These are phyloP conservation scores for Toxotes lorentzi DNA, from an alignment of 2,797 vertebrate genomes.

Conservation along the genomic window DNA sequence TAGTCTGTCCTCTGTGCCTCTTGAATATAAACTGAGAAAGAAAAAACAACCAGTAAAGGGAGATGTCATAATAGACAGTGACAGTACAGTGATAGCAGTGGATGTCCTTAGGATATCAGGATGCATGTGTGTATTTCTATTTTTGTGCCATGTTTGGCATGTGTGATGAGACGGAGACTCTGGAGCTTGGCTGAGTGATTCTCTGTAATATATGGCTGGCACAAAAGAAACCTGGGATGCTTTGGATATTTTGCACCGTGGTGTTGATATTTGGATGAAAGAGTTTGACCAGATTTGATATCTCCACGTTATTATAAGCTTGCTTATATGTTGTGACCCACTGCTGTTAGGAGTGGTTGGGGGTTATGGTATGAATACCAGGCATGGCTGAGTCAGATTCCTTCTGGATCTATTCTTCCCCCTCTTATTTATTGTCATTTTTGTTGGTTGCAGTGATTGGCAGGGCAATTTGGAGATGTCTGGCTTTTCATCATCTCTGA, in stretches of 20 bases:
- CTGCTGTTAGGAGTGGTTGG: constrained; percentile 2
- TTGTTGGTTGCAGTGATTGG: constrained; percentile 81
- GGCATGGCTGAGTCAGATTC: constrained; percentile 15
- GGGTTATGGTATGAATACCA: constrained; percentile 20
- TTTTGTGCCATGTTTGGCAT: constrained; percentile 12
- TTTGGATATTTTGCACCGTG: constrained; percentile 3
- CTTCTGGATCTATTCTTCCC: constrained; percentile 53
- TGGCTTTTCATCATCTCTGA: constrained; percentile 78
- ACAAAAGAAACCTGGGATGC: constrained; percentile 9
- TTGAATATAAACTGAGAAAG: constrained; percentile 40
- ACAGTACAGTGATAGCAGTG: constrained; percentile 35
- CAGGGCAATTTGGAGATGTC: constrained; percentile 85
- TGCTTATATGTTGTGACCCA: constrained; percentile 18
- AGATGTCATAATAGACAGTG: constrained; percentile 27
- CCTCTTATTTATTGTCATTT: constrained; percentile 68
- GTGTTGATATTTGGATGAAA: constrained; percentile 23
- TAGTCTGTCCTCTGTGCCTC: constrained; percentile 20
- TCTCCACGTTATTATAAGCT: constrained; percentile 41
- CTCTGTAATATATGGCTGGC: constrained; percentile 11
- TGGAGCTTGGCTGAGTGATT: constrained; percentile 1
- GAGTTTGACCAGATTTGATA: constrained; percentile 23
- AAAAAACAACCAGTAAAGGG: constrained; percentile 40
- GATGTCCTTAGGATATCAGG: constrained; percentile 26
- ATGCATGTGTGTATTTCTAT: background rate
- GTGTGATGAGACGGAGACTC: constrained; percentile 6